phyloP scores from a whole-genome alignment of 2,113 vertebrate genomes.

The Marmota monax region DNA sequence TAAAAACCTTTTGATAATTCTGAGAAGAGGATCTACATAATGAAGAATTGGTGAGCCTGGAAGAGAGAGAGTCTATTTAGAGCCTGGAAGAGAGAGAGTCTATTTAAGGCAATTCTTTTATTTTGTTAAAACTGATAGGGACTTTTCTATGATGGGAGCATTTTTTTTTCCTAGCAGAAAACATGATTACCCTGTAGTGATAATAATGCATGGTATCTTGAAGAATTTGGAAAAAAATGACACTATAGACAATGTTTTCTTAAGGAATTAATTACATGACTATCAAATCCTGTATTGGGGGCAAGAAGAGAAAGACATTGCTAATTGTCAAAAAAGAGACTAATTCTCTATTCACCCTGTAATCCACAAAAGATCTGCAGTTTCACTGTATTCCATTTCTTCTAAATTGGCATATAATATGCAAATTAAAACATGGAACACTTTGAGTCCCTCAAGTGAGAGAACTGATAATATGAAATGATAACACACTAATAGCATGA shows the following conservation, averaged over 20 bases:
- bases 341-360: not conserved
- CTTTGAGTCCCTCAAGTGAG: not conserved
- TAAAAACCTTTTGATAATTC: slow-evolving; percentile 40
- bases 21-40: not conserved
- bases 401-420: not conserved
- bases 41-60: not conserved
- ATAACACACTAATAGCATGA: too few relatives aligned
- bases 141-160: not conserved
- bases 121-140: slow-evolving; percentile 32
- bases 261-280: slow-evolving; percentile 37
- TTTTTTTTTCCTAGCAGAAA: slow-evolving; percentile 12
- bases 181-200: not conserved
- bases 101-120: not conserved
- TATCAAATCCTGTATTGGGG: not conserved
- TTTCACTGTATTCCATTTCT: not conserved
- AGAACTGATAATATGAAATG: not conserved
- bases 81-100: not conserved
- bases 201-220: not conserved
- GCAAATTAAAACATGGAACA: not conserved
- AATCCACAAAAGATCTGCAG: not conserved
- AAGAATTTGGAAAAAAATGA: slow-evolving; percentile 18
- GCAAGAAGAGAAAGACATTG: not conserved
- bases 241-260: not conserved
- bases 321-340: not conserved
- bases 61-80: not conserved